Base-by-base conservation (phyloP, 92 coral and sea anemone genomes). In the Palythoa grandis region DNA sequence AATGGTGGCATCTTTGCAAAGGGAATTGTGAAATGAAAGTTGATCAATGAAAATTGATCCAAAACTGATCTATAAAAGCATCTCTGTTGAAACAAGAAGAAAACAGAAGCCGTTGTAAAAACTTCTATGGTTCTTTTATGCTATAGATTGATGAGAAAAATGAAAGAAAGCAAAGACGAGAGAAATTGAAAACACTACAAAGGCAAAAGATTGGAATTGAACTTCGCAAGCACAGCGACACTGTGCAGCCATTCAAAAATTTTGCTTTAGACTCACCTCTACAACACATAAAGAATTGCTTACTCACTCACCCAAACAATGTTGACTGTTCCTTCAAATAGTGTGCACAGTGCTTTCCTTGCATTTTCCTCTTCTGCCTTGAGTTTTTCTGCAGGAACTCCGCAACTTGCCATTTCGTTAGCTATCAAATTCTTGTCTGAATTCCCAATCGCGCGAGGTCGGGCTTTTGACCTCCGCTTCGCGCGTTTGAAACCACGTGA, bases 281-380 rank as follows among this genome's bases (percentile, higher is more conserved):
- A 63, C 69, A 15, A 63, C 69, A 63, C 69, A 63, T 15, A 63
- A 63, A 5, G 11, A 63, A 63, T 63, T 63, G 69, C 69, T 63
- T 63, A 63, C 69, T 63, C 69, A 63, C 69, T 63, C 69, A 63
- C 24, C 69, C 12, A 63, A 63, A 63, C 69, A n/a, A n/a, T n/a
- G n/a, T n/a, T n/a, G n/a, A n/a, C 69, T 63, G 69, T 63, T 63
- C 69, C 23, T 63, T 63, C 69, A 63, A 63, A 63, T n/a, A 63
- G 6, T 63, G 69, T 20, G 69, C 16, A 1, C 24, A 3, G n/a
- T 63, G 22, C 69, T 22, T 63, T 17, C 69, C 11, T 15, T 63
- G 24, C n/a, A n/a, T n/a, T n/a, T n/a, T n/a, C n/a, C n/a, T n/a
- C n/a, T n/a, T n/a, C n/a, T n/a, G n/a, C n/a, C n/a, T n/a, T n/a